phyloP scores from a whole-genome alignment of 2,797 vertebrate species.

The Arnoldichthys spilopterus region DNA sequence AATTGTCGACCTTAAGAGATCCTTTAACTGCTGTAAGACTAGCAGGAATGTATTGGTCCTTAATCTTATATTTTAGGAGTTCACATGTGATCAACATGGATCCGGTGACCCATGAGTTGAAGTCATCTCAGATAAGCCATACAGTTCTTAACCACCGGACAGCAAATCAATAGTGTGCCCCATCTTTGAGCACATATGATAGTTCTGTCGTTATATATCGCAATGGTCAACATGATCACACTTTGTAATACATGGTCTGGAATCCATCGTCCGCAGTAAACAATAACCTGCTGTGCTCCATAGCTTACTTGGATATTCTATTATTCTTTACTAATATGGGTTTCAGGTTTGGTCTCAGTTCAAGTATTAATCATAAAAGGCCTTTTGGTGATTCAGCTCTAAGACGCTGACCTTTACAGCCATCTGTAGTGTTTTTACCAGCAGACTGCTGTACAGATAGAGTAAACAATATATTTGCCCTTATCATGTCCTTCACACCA shows the following conservation, averaged over 20 bases:
- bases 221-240: slow-evolving; percentile 30
- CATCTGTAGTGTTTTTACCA: slow-evolving; percentile 11
- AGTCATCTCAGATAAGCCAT: slow-evolving; percentile 38
- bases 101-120: slow-evolving; percentile 37
- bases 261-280: background rate
- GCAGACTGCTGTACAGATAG: background rate
- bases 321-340: background rate
- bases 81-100: slow-evolving; percentile 47
- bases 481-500: slow-evolving; percentile 16
- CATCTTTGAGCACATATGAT: slow-evolving; percentile 31
- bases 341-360: background rate
- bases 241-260: slow-evolving; percentile 11
- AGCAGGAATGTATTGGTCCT: slow-evolving; percentile 40
- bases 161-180: slow-evolving; percentile 49
- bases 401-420: background rate
- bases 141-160: slow-evolving; percentile 41
- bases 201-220: slow-evolving; percentile 26
- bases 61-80: slow-evolving; percentile 32
- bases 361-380: background rate
- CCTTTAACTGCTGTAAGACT: slow-evolving; percentile 11
- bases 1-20: slow-evolving; percentile 38
- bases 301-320: background rate
- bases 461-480: slow-evolving; percentile 4
- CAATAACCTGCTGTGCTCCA: background rate
- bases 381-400: background rate